phyloP scores from a whole-genome alignment of 2,797 vertebrate species.

The Nyctalus aviator region DNA sequence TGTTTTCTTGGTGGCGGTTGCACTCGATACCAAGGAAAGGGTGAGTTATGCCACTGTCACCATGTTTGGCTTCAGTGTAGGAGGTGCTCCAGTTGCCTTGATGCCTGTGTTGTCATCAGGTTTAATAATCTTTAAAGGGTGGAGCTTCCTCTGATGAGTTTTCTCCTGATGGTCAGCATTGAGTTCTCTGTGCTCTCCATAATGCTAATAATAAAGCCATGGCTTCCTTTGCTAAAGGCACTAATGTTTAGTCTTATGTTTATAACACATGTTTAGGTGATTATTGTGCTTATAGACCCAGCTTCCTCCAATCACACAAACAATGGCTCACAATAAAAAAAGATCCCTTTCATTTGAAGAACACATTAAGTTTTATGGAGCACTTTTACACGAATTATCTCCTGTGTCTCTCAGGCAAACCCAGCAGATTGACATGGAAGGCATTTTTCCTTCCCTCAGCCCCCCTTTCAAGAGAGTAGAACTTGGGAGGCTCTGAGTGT shows the following conservation, averaged over 20 bases:
- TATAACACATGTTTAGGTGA: background rate
- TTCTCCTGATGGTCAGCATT: conserved; percentile 60
- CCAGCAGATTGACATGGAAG: background rate
- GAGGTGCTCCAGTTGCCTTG: conserved; percentile 51
- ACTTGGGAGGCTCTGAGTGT: background rate
- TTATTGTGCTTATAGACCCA: conserved; percentile 4
- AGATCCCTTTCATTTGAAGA: conserved; percentile 46
- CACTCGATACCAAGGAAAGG: conserved; percentile 68
- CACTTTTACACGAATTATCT: conserved; percentile 31
- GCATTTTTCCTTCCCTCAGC: background rate
- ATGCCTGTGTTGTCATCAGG: conserved; percentile 62
- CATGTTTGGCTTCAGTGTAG: conserved; percentile 58
- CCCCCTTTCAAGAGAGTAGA: background rate
- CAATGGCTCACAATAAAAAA: conserved; percentile 38
- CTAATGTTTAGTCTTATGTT: background rate
- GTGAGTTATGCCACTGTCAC: conserved; percentile 71
- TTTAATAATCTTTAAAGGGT: conserved; percentile 64
- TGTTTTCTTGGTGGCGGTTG: conserved; percentile 66
- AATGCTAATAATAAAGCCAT: conserved; percentile 19
- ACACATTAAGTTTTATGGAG: conserved; percentile 54
- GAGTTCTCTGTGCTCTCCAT: conserved; percentile 64
- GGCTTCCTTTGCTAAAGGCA: conserved; percentile 51
- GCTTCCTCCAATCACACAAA: conserved; percentile 5
- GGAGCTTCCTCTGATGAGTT: conserved; percentile 56
- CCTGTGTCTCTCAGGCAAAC: conserved; percentile 46